Base-by-base conservation (phyloP, 30 jellyfish, hydroid and myxozoan species). In the Morbakka virulenta region DNA sequence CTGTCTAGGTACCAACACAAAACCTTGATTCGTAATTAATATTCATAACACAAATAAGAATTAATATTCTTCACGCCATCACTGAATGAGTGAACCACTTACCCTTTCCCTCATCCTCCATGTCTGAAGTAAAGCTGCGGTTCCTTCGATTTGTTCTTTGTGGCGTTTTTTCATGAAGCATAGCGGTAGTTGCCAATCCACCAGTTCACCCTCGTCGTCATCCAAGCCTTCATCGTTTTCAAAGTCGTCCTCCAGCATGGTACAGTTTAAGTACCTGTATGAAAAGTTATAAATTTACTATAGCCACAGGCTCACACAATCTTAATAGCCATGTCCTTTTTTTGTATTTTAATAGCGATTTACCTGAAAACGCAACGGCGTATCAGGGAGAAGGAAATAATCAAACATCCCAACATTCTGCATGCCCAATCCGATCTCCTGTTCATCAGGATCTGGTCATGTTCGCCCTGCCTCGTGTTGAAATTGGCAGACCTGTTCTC, bases 101-200 rank as follows among this genome's bases (percentile, higher is more conserved):
- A 89, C 97, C 77, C 93, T 85, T 35, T 89, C 97, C 72, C 83
- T 89, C 95, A 89, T 83, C 64, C 93, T 78, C 97, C 97, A 89
- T 77, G 97, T 77, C 50, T 83, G 95, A 0, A 90, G 93, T 23
- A 79, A 63, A 36, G 89, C 66, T 0, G 49, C 50, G n/a, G 81
- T 64, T 51, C 96, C 95, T 23, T 89, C 94, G 48, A 89, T 89
- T 62, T 63, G 83, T 26, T 89, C 97, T 33, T 83, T 89, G 90
- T 89, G 97, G 20, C 97, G 87, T 30, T 83, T 89, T 50, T 89
- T 89, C 97, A 89, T 89, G 88, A 89, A 89, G 71, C 97, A 89
- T 41, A 89, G 50, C 17, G 95, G 97, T 20, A 89, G 67, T 63
- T 89, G 97, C 97, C 97, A 89, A 28, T 89, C 95, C 33, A 89